phyloP scores from a whole-genome alignment of 2,888 invertebrate species.

The Mesoligia furuncula region DNA sequence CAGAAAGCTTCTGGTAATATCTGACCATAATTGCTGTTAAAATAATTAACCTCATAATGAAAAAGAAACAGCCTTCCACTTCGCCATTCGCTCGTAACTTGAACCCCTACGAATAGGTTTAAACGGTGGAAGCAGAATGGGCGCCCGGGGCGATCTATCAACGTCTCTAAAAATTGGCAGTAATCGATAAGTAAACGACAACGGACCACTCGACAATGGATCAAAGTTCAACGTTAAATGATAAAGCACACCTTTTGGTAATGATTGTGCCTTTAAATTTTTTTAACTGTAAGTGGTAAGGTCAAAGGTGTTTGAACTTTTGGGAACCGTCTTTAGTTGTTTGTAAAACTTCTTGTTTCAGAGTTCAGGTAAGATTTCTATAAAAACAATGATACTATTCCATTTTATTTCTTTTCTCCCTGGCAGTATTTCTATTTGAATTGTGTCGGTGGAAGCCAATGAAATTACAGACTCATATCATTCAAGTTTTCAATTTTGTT shows the following conservation, averaged over 20 bases:
- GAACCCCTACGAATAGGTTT: constrained; percentile 62
- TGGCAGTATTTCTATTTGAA: too few relatives aligned
- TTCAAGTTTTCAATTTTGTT: not conserved
- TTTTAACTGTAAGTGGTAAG: constrained; percentile 15
- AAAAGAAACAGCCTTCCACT: not conserved
- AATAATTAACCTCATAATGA: not conserved
- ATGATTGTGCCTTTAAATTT: constrained; percentile 24
- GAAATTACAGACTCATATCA: not conserved
- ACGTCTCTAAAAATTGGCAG: constrained; percentile 80
- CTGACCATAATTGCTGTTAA: not conserved
- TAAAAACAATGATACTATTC: not conserved
- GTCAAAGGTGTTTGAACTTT: constrained; percentile 4
- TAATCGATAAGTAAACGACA: constrained; percentile 82
- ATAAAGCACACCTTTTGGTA: constrained; percentile 52
- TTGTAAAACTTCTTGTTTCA: not conserved
- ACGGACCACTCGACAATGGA: constrained; percentile 67
- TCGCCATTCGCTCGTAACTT: constrained; percentile 28
- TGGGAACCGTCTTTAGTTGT: not conserved
- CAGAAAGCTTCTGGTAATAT: not conserved
- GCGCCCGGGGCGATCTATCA: constrained; percentile 81
- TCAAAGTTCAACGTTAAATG: constrained; percentile 66
- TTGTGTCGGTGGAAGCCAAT: too few relatives aligned
- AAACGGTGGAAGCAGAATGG: constrained; percentile 77
- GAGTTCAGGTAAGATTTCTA: not conserved
- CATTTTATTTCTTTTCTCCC: not conserved